Evolutionary conservation across 92 coral and sea anemone genomes (phyloP), one percentile per base, ranked within the genome.

Genomic region (Palythoa grandiflora): DNA sequence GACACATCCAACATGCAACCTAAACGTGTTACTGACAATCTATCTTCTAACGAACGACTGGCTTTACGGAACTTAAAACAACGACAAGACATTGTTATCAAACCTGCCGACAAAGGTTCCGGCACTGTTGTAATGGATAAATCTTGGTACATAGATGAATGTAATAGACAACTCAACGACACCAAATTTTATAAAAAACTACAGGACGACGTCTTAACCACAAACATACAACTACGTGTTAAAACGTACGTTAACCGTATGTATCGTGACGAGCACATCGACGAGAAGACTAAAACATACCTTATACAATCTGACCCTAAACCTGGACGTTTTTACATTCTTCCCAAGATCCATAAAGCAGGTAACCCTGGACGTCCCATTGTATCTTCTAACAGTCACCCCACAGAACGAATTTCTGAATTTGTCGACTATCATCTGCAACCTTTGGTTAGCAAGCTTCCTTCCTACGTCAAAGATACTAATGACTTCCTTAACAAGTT

Each of bases 301-400:
- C 80, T 85, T n/a, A 73, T 85, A 48, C 80, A 52, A 73, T 28
- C 81, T 38, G 59, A 85, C 66, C 54, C 80, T 73, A 85, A 85
- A 85, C 88, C 88, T 1, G 88, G 88, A 35, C 80, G 88, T 54
- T 85, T 85, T 16, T 85, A 85, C 14, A 85, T 85, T 73, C 88
- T 85, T 28, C 28, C 28, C 28, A 28, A 28, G 28, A 28, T 28
- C 28, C 28, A 28, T 28, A 28, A 28, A 28, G 28, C 28, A 28
- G 28, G 28, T 28, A 28, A 28, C 28, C 28, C 28, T 28, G 28
- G 28, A 28, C 28, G 28, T 28, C 28, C 28, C 28, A 28, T 28
- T n/a, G n/a, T n/a, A n/a, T n/a, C n/a, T n/a, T n/a, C n/a, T 52
- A n/a, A n/a, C n/a, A n/a, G n/a, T n/a, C n/a, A n/a, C n/a, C n/a